These are phyloP conservation scores for Calliopsis andreniformis DNA, from an alignment of 1,140 invertebrate genomes.

Conservation along the genomic window DNA sequence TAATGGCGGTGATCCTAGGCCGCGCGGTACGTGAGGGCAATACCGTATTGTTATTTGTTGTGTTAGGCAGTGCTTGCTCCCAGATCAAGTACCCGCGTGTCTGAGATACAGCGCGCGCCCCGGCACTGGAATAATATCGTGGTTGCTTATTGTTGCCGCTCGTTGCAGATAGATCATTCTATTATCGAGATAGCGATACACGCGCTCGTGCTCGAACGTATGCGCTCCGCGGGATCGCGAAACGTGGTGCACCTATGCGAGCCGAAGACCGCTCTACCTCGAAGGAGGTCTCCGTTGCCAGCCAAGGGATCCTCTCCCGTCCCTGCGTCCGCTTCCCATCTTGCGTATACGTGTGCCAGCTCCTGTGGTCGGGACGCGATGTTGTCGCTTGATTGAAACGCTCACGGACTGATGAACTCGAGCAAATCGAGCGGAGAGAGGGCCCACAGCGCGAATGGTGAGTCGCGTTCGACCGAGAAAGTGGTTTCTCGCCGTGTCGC, in stretches of 20 bases:
- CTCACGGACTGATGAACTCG: not conserved
- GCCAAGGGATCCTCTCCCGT: not conserved
- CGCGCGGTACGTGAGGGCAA: conserved; percentile 71
- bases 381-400: conserved; percentile 30
- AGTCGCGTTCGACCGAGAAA: not conserved
- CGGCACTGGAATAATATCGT: conserved; percentile 70
- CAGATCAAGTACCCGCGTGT: conserved; percentile 72
- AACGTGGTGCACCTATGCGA: too few species aligned
- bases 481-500: not conserved
- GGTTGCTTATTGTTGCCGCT: conserved; percentile 72
- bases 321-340: conserved; percentile 40
- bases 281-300: not conserved
- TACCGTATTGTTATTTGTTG: conserved; percentile 77
- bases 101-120: conserved; percentile 62
- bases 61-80: conserved; percentile 70
- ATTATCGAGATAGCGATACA: conserved; percentile 73
- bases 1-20: conserved; percentile 70
- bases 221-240: conserved; percentile 4
- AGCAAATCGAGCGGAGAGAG: conserved; percentile 11
- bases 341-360: conserved; percentile 27
- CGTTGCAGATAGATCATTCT: conserved; percentile 74
- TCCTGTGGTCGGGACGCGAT: conserved; percentile 17
- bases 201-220: conserved; percentile 16
- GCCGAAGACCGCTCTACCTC: not conserved
- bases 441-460: too few species aligned